Evolutionary conservation across 2,113 vertebrate species (phyloP), one percentile per base, ranked within the genome.

Genomic region (Phainopepla nitens): DNA sequence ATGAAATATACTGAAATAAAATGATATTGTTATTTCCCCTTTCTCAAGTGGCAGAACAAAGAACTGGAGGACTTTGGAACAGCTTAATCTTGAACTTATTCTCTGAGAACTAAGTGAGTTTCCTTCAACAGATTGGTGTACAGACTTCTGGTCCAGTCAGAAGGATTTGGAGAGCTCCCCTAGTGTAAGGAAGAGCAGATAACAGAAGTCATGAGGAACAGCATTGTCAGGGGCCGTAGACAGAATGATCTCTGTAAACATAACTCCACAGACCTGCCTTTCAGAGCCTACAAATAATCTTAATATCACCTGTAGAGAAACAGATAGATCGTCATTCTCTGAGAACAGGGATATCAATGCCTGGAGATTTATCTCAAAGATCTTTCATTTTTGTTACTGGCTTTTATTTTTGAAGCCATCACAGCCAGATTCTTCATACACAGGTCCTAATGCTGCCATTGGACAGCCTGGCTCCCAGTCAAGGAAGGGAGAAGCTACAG

Each of bases 211-310:
- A 76, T 3, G 23, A 29, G 9, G 20, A 79, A 8, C 15, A 75
- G 11, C 1, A 0, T 25, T 79, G 57, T 16, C 27, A 35, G 2
- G 19, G 23, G 29, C 60, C 0, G 0, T 0, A 39, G 10, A 23
- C 41, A 94, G 60, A 82, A 69, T 21, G 33, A 39, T n/a, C 4
- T 39, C 58, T 69, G 15, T 39, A 35, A 73, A 81, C 14, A 4
- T 27, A 54, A 24, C 12, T 80, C 21, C 31, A 27, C 27, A 47
- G 7, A 54, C 9, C 11, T 53, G 47, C 36, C 45, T 57, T 73
- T 85, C 76, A 77, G 49, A 64, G 11, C 28, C 27, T 49, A 68
- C 13, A 87, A 50, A 71, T 65, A 35, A 33, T n/a, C 50, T 56
- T 25, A 31, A 0, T 58, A 21, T 22, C 15, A 73, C 24, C 17